Conservation (phyloP, 2,113 vertebrate genomes). For the Irena cyanogastra region DNA sequence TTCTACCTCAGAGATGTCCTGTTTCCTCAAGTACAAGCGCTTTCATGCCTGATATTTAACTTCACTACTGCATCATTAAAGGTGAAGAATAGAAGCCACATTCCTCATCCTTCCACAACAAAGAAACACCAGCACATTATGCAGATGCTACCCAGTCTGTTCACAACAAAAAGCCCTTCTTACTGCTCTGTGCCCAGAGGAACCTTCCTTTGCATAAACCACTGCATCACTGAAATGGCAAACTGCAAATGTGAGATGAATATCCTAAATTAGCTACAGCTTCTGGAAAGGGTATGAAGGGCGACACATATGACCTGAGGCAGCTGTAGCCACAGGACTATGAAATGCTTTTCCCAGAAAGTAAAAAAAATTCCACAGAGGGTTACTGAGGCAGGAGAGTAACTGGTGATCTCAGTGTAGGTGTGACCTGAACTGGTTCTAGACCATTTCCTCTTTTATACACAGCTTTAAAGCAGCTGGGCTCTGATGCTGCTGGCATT, state of each 20-base stretch:
- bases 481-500: neutral
- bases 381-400: neutral
- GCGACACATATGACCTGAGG: accelerated
- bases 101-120: neutral
- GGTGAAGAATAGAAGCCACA: neutral
- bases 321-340: neutral
- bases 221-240: neutral
- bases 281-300: neutral
- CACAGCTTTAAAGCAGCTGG: neutral
- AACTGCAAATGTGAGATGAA: neutral
- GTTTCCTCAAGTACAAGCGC: neutral
- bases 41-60: neutral
- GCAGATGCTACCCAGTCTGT: neutral
- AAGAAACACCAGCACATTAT: neutral
- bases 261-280: neutral
- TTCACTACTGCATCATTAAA: neutral
- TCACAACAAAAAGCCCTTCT: neutral
- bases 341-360: neutral
- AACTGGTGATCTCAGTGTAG: neutral
- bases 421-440: neutral
- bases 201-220: neutral
- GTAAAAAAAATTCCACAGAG: neutral
- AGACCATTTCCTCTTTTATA: neutral
- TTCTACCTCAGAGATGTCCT: neutral
- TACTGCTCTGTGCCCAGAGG: neutral